Conservation (phyloP, 2,797 vertebrate genomes). For the Heterohyrax brucei region DNA sequence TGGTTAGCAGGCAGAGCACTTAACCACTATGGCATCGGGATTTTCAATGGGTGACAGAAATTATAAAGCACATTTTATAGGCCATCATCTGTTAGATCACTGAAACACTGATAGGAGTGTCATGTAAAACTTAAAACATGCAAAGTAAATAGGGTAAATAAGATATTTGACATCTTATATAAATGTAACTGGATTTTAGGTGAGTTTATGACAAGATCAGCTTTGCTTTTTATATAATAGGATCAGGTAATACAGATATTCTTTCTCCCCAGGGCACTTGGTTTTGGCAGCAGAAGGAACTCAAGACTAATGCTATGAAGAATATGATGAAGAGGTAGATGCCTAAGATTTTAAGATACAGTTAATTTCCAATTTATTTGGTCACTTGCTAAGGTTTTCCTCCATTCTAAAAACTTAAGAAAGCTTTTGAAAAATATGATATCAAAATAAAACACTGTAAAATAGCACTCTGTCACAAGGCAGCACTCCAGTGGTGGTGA, state of each 20-base stretch:
- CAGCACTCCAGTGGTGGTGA: background rate
- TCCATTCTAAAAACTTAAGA: slow-evolving; percentile 24
- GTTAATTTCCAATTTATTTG: slow-evolving; percentile 27
- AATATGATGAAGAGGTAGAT: background rate
- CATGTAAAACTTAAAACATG: slow-evolving; percentile 31
- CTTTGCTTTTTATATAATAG: background rate
- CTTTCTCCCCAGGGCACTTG: background rate
- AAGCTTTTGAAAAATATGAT: background rate
- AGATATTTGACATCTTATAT: slow-evolving; percentile 25
- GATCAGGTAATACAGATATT: slow-evolving; percentile 32
- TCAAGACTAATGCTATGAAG: background rate
- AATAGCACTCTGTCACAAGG: background rate
- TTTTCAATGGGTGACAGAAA: background rate
- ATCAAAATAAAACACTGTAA: background rate
- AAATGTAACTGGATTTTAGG: slow-evolving; percentile 28
- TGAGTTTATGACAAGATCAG: background rate
- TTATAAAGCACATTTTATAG: background rate
- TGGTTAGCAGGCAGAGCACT: no score
- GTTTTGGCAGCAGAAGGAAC: slow-evolving; percentile 15
- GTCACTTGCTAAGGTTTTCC: background rate
- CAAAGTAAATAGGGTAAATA: no score
- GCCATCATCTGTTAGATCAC: background rate
- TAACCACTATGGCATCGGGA: no score
- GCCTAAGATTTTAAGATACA: background rate
- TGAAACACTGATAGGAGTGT: slow-evolving; percentile 18